Conservation (phyloP, 2,888 invertebrate genomes). For the Galerucella pusilla region DNA sequence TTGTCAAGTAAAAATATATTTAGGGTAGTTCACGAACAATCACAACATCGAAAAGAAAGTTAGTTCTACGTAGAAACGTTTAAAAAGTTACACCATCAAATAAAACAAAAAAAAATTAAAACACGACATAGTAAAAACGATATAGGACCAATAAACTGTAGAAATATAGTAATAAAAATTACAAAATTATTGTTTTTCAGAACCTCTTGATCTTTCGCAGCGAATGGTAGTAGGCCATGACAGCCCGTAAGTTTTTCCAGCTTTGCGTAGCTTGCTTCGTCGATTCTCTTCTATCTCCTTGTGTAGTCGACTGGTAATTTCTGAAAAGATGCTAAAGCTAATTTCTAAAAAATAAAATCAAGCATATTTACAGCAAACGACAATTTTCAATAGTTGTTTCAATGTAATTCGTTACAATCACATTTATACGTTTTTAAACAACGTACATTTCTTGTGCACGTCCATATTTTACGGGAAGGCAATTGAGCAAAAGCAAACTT, state of each 20-base stretch:
- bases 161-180: constrained; percentile 43
- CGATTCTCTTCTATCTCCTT: constrained; percentile 49
- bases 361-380: constrained; percentile 27
- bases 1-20: too few species aligned
- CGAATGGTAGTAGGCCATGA: constrained; percentile 90
- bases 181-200: constrained; percentile 47
- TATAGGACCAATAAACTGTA: constrained; percentile 42
- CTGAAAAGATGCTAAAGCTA: constrained; percentile 51
- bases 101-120: constrained; percentile 35
- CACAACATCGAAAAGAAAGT: constrained; percentile 44
- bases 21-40: constrained; percentile 38
- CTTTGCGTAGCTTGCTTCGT: constrained; percentile 70
- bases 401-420: too few species aligned
- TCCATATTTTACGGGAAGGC: too few species aligned
- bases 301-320: constrained; percentile 51
- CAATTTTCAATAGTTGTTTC: neutral
- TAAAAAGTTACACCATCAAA: constrained; percentile 42
- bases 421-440: too few species aligned
- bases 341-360: constrained; percentile 37
- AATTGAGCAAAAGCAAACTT: too few species aligned
- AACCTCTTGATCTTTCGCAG: constrained; percentile 92
- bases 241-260: constrained; percentile 89
- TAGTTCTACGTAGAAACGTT: constrained; percentile 42
- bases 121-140: constrained; percentile 32
- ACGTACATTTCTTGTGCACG: too few species aligned